Conservation (phyloP, 37 sponge, comb jelly and placozoan genomes). For the Bolinopsis microptera region DNA sequence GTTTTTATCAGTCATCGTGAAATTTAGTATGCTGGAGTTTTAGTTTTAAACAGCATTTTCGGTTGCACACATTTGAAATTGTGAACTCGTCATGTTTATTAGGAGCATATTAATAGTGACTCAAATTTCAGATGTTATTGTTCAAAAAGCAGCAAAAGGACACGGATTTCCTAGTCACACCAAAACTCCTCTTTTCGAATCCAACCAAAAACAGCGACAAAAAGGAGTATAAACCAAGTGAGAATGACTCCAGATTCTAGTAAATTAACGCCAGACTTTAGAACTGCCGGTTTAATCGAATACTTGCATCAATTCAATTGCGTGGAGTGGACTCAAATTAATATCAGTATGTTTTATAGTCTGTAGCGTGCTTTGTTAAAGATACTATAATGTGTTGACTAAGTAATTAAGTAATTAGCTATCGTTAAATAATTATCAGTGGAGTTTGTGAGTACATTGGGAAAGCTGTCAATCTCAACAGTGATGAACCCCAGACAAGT, state of each 20-base stretch:
- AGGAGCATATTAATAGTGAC: too few relatives aligned
- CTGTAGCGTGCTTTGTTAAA: background rate
- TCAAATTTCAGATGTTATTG: constrained; percentile 41
- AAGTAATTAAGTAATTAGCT: background rate
- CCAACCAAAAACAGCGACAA: constrained; percentile 35
- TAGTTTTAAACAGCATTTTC: too few relatives aligned
- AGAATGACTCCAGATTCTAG: too few relatives aligned
- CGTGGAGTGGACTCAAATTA: too few relatives aligned
- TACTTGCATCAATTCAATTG: too few relatives aligned
- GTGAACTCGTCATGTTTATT: too few relatives aligned
- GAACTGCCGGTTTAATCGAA: background rate
- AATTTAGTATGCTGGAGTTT: too few relatives aligned
- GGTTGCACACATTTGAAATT: too few relatives aligned
- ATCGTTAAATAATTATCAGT: constrained; percentile 24
- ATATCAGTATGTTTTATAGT: background rate
- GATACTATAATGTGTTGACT: background rate
- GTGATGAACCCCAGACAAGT: constrained; percentile 65
- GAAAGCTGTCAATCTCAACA: constrained; percentile 61
- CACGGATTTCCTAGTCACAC: constrained; percentile 42
- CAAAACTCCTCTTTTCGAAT: constrained; percentile 55
- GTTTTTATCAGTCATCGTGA: too few relatives aligned
- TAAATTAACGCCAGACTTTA: too few relatives aligned
- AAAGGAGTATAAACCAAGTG: constrained; percentile 55
- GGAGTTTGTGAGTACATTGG: constrained; percentile 43
- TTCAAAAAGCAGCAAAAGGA: constrained; percentile 61